phyloP scores from a whole-genome alignment of 2,797 vertebrate species.

The Pangasius larnaudii region DNA sequence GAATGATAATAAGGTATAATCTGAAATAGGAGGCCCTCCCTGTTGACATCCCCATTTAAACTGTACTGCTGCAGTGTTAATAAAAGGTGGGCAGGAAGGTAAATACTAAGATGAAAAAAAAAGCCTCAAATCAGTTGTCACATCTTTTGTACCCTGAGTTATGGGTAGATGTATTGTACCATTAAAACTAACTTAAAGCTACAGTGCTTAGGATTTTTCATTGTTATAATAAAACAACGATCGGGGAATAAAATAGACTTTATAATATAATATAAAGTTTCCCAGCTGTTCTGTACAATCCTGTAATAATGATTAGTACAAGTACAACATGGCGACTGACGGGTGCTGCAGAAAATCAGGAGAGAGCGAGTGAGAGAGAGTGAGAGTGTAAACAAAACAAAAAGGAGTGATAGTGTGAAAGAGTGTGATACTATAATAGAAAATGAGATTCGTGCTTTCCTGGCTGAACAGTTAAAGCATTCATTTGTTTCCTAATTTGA shows the following conservation, averaged over 20 bases:
- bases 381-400: not conserved
- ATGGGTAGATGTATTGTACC: not conserved
- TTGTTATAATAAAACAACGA: not conserved
- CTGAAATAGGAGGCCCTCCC: constrained; percentile 40
- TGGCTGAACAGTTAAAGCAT: not conserved
- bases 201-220: not conserved
- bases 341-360: not conserved
- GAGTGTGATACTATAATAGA: not conserved
- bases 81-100: constrained; percentile 8
- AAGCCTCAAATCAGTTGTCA: not conserved
- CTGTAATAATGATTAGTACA: not conserved
- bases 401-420: not conserved
- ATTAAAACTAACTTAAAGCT: not conserved
- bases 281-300: not conserved
- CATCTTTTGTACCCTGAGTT: not conserved
- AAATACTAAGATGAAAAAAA: not conserved
- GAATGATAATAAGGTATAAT: constrained; percentile 33
- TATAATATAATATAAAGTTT: not conserved
- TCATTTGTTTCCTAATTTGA: not conserved
- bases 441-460: not conserved
- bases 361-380: not conserved
- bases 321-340: not conserved
- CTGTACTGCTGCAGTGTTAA: constrained; percentile 11
- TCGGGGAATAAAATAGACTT: not conserved
- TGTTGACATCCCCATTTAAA: constrained; percentile 44